Percentiles rank a stretch among this genome's conserved stretches.
These are phyloP conservation scores for Synchiropus splendidus DNA, from an alignment of 2,113 vertebrate species.

Conservation along the genomic window DNA sequence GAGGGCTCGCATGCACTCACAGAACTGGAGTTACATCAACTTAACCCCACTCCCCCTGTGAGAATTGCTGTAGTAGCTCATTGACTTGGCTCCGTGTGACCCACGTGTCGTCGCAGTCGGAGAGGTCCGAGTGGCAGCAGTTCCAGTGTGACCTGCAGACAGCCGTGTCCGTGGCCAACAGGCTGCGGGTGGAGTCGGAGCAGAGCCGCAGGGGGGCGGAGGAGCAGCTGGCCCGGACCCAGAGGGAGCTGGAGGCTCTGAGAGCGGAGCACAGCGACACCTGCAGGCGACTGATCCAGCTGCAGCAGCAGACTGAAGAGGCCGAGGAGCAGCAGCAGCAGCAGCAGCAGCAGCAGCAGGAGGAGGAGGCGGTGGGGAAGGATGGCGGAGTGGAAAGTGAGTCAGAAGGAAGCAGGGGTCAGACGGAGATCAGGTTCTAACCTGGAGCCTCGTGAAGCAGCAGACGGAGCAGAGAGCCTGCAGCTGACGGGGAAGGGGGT, in stretches of 20 bases:
- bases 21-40: no score
- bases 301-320: constrained; percentile 13
- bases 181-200: constrained; percentile 62
- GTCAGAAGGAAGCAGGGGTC: constrained; percentile 1
- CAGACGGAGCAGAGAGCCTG: constrained; percentile 1
- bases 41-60: no score
- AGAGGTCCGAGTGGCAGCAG: constrained; percentile 64
- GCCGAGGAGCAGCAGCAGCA: neutral
- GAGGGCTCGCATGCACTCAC: no score
- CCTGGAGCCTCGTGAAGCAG: neutral
- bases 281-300: constrained; percentile 30
- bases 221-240: constrained; percentile 40
- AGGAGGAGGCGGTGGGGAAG: constrained; percentile 1
- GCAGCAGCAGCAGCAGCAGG: neutral
- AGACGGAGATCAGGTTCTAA: no score
- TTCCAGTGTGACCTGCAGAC: constrained; percentile 70
- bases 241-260: constrained; percentile 41
- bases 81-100: no score
- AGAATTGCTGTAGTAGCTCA: no score
- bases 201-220: constrained; percentile 36
- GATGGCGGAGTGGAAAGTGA: constrained; percentile 7
- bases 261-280: constrained; percentile 32
- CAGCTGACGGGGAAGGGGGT: constrained; percentile 42
- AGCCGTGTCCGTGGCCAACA: constrained; percentile 66
- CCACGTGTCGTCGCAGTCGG: constrained; percentile 35